Conservation (phyloP, 2,888 invertebrate genomes). For the Eulithis prunata region DNA sequence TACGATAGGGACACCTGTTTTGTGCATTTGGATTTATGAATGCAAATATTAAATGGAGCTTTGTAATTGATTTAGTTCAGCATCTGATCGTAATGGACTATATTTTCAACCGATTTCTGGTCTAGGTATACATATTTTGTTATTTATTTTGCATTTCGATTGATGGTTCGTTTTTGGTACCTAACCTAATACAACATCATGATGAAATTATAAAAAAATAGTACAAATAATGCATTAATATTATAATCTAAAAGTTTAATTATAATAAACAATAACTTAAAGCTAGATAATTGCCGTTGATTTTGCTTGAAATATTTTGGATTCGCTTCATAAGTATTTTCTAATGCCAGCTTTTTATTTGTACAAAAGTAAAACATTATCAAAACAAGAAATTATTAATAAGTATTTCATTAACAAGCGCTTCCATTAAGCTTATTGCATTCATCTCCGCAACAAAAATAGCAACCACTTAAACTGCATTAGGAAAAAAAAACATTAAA, state of each 20-base stretch:
- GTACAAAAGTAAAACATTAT: neutral
- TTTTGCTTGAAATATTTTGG: no score
- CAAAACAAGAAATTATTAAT: conserved; percentile 16
- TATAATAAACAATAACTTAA: no score
- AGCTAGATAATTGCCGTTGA: no score
- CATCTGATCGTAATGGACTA: conserved; percentile 8
- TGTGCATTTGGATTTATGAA: conserved; percentile 17
- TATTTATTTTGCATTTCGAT: no score
- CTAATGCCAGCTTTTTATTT: neutral
- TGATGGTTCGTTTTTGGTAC: no score
- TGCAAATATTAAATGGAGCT: conserved; percentile 24
- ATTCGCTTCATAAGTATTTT: no score
- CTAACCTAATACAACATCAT: no score
- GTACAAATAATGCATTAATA: no score
- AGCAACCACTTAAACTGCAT: conserved; percentile 37
- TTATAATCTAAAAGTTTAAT: no score
- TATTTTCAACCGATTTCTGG: neutral
- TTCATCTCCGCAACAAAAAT: conserved; percentile 34
- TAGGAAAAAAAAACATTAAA: conserved; percentile 30
- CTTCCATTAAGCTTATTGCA: conserved; percentile 31
- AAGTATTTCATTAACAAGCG: conserved; percentile 30
- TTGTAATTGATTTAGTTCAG: conserved; percentile 18
- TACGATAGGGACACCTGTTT: conserved; percentile 45
- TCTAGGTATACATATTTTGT: no score
- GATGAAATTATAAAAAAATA: no score